phyloP scores from a whole-genome alignment of 64 coral and sea anemone species.

The Montipora efflorescens region DNA sequence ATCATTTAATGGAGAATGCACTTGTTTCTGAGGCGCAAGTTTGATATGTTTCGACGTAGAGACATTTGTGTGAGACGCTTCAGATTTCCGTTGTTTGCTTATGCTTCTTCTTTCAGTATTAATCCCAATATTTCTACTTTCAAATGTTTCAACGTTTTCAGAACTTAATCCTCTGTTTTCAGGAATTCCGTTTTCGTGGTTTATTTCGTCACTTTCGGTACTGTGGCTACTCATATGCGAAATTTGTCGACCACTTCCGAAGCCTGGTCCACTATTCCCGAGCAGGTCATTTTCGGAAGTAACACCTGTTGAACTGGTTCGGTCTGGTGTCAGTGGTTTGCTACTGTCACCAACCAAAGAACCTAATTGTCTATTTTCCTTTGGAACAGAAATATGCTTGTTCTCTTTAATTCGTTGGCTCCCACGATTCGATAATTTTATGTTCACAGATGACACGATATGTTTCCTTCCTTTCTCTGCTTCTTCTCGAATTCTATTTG shows the following conservation, averaged over 20 bases:
- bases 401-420: not conserved
- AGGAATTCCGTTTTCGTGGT: not conserved
- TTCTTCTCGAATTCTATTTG: not conserved
- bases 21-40: not conserved
- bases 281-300: not conserved
- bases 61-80: not conserved
- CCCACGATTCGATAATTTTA: conserved; percentile 11
- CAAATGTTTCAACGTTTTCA: not conserved
- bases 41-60: not conserved
- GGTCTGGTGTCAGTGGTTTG: not conserved
- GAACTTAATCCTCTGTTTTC: not conserved
- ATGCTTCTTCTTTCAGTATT: not conserved
- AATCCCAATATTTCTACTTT: not conserved
- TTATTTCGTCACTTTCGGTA: not conserved
- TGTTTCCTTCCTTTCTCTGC: not conserved
- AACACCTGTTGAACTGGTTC: not conserved
- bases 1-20: not conserved
- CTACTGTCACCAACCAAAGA: not conserved
- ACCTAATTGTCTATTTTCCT: not conserved
- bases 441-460: conserved; percentile 26
- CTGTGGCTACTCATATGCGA: not conserved
- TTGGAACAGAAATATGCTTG: not conserved
- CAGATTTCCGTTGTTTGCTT: not conserved
- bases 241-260: not conserved
- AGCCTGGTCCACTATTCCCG: not conserved